A percentile compares a stretch with the other conserved stretches of the same genome.
These are phyloP conservation scores for Anseranas semipalmata DNA, from an alignment of 2,113 vertebrate genomes.

Conservation along the genomic window DNA sequence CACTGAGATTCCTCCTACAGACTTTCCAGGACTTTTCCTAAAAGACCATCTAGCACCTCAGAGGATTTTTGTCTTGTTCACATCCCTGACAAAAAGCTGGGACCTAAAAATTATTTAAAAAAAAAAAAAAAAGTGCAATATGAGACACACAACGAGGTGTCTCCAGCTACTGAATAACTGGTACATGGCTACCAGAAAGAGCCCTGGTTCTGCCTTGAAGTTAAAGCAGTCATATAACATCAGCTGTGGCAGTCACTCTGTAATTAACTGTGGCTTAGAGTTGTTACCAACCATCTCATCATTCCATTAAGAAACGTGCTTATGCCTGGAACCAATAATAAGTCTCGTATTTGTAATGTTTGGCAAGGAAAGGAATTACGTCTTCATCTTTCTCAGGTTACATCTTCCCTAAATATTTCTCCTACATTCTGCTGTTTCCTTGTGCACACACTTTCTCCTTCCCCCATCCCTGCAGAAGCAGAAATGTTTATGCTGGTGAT, in stretches of 20 bases:
- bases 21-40: conserved; percentile 1
- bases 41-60: background rate
- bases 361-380: background rate
- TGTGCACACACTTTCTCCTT: background rate
- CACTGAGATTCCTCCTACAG: background rate
- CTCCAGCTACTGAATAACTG: background rate
- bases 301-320: background rate
- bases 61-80: background rate
- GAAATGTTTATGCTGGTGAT: background rate
- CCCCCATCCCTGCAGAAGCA: background rate
- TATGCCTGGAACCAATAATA: background rate
- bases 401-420: background rate
- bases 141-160: background rate
- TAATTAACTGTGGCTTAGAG: background rate
- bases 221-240: background rate
- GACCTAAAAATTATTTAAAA: background rate
- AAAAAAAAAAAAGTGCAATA: background rate
- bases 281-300: background rate
- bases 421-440: background rate
- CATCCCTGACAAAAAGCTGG: background rate
- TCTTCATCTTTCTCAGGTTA: background rate
- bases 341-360: background rate
- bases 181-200: background rate
- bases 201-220: background rate
- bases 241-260: background rate